Evolutionary conservation across 2,113 vertebrate species (phyloP), one percentile per base, ranked within the genome.

Genomic region (Euleptes europaea): DNA sequence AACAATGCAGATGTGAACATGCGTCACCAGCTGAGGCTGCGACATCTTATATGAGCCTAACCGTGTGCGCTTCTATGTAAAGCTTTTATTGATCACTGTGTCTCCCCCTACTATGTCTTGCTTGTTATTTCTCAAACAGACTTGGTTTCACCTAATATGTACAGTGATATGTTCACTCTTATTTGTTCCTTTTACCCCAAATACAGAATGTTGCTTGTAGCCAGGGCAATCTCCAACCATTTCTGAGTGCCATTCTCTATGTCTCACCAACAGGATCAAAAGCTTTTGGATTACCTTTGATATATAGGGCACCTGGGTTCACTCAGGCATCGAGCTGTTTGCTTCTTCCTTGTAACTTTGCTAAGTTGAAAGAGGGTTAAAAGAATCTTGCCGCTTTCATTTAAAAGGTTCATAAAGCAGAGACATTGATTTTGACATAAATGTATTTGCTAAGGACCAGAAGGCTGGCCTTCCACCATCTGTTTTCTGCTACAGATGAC

Each of bases 231-330:
- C 42, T 21, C 57, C 28, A 69, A 72, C 78, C 35, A 1, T 28
- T 77, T 71, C 86, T 63, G 75, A 84, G 60, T 85, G 78, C 28
- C 0, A 88, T 38, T 89, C 79, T 89, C 79, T 28, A 83, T 82
- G 40, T n/a, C 38, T 54, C 82, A 95, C 83, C 49, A 91, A 94
- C 87, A 84, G 40, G 78, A 93, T 94, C 90, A 94, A 93, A 94
- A 89, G 23, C 35, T 85, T 71, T 74, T 78, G 57, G 1, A 78
- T 92, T 82, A 85, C 83, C 87, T 94, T 93, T 95, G 79, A 94
- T 93, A 88, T 85, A 19, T 33, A 15, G 13, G 21, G 76, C 84
- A 83, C 57, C 65, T 86, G 79, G 74, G 69, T 86, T 73, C 78
- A 71, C 0, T 90, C 74, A 83, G 33, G 78, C 57, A 89, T 49